Conservation (phyloP, 2,113 vertebrate genomes). For the Micronycteris hirsuta region DNA sequence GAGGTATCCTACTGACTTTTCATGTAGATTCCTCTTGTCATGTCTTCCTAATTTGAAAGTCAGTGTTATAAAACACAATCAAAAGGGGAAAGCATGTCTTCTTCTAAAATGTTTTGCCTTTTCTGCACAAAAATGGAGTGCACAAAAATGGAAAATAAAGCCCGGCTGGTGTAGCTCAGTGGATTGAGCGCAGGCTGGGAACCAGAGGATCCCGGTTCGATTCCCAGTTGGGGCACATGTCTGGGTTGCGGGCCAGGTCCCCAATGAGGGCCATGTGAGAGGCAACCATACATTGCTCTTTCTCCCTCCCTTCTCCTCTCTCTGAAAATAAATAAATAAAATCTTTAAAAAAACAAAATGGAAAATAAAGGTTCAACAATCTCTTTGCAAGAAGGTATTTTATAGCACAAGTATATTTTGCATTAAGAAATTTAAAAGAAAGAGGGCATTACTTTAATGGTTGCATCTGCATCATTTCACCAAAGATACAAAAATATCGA, state of each 20-base stretch:
- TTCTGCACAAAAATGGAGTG: background rate
- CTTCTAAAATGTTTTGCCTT: constrained; percentile 8
- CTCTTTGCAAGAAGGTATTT: background rate
- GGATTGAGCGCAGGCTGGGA: too few species aligned
- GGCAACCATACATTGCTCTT: too few species aligned
- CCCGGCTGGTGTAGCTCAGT: too few species aligned
- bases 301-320: too few species aligned
- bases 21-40: background rate
- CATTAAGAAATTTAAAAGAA: background rate
- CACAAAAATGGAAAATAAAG: too few species aligned
- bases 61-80: background rate
- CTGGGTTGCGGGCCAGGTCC: too few species aligned
- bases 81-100: background rate
- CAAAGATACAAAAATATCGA: background rate
- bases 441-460: background rate
- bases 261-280: too few species aligned
- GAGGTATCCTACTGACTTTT: background rate
- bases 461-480: background rate
- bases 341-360: too few species aligned
- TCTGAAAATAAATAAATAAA: too few species aligned
- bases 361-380: background rate
- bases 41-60: background rate
- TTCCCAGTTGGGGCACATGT: too few species aligned
- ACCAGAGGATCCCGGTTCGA: too few species aligned
- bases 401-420: background rate